These are phyloP conservation scores for Alviniconcha marisindica DNA, from an alignment of 1,140 invertebrate species.

Conservation along the genomic window DNA sequence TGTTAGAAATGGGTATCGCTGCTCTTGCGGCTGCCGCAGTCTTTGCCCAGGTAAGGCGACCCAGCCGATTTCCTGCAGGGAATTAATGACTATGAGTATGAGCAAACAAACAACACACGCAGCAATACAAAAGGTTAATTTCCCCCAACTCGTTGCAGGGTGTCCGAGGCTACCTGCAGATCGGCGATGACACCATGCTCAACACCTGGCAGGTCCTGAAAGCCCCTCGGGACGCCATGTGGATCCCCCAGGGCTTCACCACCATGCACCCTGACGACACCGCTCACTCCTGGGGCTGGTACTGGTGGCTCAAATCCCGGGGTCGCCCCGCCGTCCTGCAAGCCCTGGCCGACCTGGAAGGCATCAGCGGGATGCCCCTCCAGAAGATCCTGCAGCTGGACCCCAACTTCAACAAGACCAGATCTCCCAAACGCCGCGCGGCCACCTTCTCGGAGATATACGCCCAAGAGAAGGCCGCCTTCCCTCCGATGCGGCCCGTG, in stretches of 20 bases:
- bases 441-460: neutral
- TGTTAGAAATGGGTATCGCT: too few relatives aligned
- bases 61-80: too few relatives aligned
- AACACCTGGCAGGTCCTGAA: slow-evolving; percentile 36
- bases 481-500: neutral
- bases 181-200: slow-evolving; percentile 41
- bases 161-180: slow-evolving; percentile 39
- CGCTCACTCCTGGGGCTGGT: slow-evolving; percentile 25
- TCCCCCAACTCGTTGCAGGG: slow-evolving; percentile 25
- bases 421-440: neutral
- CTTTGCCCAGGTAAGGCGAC: too few relatives aligned
- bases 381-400: neutral
- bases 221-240: slow-evolving; percentile 30
- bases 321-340: slow-evolving; percentile 32
- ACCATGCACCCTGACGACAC: neutral
- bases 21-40: too few relatives aligned
- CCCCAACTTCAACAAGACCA: neutral
- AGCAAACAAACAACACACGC: too few relatives aligned
- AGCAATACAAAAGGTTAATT: too few relatives aligned
- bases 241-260: slow-evolving; percentile 19
- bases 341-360: slow-evolving; percentile 34
- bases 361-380: neutral
- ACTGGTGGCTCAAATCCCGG: slow-evolving; percentile 26
- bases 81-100: too few relatives aligned
- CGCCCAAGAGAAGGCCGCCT: neutral